Evolutionary conservation across 30 jellyfish, hydroid and myxozoan species (phyloP).

Genomic region (Morbakka virulenta): DNA sequence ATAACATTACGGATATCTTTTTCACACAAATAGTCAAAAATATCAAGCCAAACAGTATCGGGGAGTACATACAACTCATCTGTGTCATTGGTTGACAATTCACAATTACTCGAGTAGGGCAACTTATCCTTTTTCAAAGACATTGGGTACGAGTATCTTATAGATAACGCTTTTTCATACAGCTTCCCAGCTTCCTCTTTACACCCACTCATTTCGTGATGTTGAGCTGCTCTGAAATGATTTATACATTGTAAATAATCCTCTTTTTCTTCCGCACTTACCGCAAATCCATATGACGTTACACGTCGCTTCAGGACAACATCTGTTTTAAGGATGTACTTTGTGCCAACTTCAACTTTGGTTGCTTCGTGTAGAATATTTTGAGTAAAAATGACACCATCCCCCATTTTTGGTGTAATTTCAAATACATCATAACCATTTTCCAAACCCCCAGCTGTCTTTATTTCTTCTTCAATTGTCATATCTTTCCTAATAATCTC

Average conservation of each 20-base stretch:
- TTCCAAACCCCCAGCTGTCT: slow-evolving; percentile 40
- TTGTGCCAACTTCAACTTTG: not conserved
- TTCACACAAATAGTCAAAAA: slow-evolving; percentile 25
- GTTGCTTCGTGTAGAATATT: slow-evolving; percentile 49
- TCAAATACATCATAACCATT: slow-evolving; percentile 32
- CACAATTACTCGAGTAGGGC: not conserved
- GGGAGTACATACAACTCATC: slow-evolving; percentile 9
- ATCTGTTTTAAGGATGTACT: slow-evolving; percentile 39
- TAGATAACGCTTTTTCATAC: slow-evolving; percentile 65
- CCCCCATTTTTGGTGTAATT: slow-evolving; percentile 37
- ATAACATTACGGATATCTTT: slow-evolving; percentile 11
- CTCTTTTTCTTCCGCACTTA: slow-evolving; percentile 19
- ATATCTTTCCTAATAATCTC: slow-evolving; percentile 12
- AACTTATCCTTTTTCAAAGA: not conserved
- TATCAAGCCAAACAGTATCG: slow-evolving; percentile 32
- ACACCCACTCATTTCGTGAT: slow-evolving; percentile 19
- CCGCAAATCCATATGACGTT: slow-evolving; percentile 37
- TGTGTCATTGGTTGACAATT: not conserved
- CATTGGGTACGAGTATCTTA: slow-evolving; percentile 58
- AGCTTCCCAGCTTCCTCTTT: slow-evolving; percentile 14
- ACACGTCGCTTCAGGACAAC: slow-evolving; percentile 35
- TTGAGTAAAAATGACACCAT: slow-evolving; percentile 54
- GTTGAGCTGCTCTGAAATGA: slow-evolving; percentile 54
- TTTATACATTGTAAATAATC: slow-evolving; percentile 52
- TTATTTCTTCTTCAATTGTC: slow-evolving; percentile 38